Base-by-base conservation (phyloP, 2,888 invertebrate species). In the Eumacrocentrus americanus region DNA sequence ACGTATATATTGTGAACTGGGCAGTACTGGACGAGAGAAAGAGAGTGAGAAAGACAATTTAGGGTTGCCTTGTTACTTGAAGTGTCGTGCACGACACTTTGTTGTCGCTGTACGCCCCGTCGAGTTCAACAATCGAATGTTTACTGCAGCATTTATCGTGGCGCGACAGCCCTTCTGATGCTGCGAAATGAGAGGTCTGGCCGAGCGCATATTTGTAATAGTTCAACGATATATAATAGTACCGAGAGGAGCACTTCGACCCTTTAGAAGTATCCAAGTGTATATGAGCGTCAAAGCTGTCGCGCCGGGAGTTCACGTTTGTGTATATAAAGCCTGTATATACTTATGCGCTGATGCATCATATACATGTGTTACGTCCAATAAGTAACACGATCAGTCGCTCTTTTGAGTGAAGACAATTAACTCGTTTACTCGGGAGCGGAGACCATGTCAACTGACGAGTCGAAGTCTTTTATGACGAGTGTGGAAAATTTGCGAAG, bases 101-200 rank as follows among this genome's bases (percentile, higher is more conserved):
- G 56, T 57, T 58, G 55, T 42, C 52, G 55, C 38, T 57, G 57
- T 57, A 60, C 57, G 54, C 62, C 65, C 67, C 53, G 60, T 61
- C 62, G 65, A 61, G 66, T 56, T 48, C 61, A 65, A 67, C 69
- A 68, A 71, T 71, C 63, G 60, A 67, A 67, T 67, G 61, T 68
- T 71, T 70, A 72, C 63, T 59, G 60, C 53, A 60, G 61, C 70
- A 64, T 70, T 72, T 65, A 71, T 68, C 65, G 66, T 34, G 48
- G 52, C 42, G 61, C 42, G 58, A n/a, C n/a, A n/a, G n/a, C n/a
- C n/a, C n/a, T n/a, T n/a, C n/a, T n/a, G n/a, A n/a, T n/a, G n/a
- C n/a, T n/a, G n/a, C n/a, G n/a, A n/a, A n/a, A n/a, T n/a, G n/a
- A 58, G 47, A 59, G 57, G 48, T 16, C 25, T 25, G 20, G 14